Evolutionary conservation across 2,888 invertebrate genomes (phyloP), one percentile per base, ranked within the genome.

Genomic region (Mythimna impura): DNA sequence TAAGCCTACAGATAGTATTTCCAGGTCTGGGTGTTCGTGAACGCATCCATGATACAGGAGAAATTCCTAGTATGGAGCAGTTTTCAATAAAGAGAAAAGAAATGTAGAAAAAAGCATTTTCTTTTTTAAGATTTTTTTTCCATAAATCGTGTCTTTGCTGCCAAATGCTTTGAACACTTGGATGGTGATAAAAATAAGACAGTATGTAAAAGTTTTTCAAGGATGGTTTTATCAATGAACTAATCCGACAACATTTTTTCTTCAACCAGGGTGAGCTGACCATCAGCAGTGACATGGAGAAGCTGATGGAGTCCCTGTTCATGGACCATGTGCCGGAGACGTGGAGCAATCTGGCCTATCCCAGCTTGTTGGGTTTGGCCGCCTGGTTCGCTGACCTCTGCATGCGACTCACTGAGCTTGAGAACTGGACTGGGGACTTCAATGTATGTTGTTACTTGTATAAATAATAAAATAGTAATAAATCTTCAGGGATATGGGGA

Each of bases 261-360:
- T 87, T 47, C 10, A 3, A 25, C 40, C 57, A 98, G 98, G 99
- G 99, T 68, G 99, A 99, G 93, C 92, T 99, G 85, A 99, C 99
- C 0, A 99, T 99, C 82, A 99, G 99, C 69, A 97, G 97, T 3
- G 98, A 98, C 83, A 99, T 99, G 99, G 99, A 99, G 91, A 97
- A 97, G 12, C 93, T 99, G 71, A 98, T 98, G 95, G 97, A 98
- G 88, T 96, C 98, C 2, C 94, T 99, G n/a, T 99, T 98, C 93
- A 97, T 99, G 97, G 99, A 99, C 92, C 96, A 97, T 78, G 98
- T 99, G n/a, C 99, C 99, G 0, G 97, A 97, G 0, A 96, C 97
- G 25, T 99, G 99, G 99, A 97, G 97, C 0, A 97, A 97, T 80
- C 97, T 97, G 68, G 99, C 99, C 0, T 99, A 99, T 93, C 99